Percentiles rank a stretch among this genome's conserved stretches.
These are phyloP conservation scores for Esperia sulphurella DNA, from an alignment of 2,888 invertebrate genomes.

Conservation along the genomic window DNA sequence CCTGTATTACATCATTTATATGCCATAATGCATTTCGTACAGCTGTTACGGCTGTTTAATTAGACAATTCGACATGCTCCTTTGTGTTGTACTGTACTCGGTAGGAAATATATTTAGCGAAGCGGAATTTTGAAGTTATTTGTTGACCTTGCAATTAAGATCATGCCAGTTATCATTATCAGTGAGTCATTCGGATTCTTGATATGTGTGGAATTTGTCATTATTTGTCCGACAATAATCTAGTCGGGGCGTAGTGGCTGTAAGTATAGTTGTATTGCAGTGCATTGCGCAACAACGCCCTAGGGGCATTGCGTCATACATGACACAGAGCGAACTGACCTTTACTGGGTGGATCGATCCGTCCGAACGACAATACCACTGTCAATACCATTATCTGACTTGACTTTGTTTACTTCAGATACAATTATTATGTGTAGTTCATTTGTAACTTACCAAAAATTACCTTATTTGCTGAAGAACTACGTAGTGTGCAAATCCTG, in stretches of 20 bases:
- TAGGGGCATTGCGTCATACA: conserved; percentile 62
- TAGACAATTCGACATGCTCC: conserved; percentile 43
- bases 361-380: conserved; percentile 25
- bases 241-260: background rate
- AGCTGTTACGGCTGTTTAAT: conserved; percentile 19
- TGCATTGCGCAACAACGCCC: conserved; percentile 61
- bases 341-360: conserved; percentile 64
- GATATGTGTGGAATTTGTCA: conserved; percentile 9
- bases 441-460: no score
- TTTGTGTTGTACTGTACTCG: conserved; percentile 33
- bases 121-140: conserved; percentile 3
- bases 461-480: no score
- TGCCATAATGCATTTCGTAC: conserved; percentile 53
- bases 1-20: conserved; percentile 70
- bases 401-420: background rate
- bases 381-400: background rate
- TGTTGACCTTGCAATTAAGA: conserved; percentile 7
- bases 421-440: no score
- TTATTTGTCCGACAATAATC: conserved; percentile 1
- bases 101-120: conserved; percentile 3
- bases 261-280: conserved; percentile 32
- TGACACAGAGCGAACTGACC: conserved; percentile 56
- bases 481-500: no score
- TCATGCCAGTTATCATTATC: background rate
- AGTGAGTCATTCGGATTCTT: conserved; percentile 7